A percentile compares a stretch with the other conserved stretches of the same genome.
phyloP scores from a whole-genome alignment of 35 echinoderm and acorn worm species.

The Diadema setosum region DNA sequence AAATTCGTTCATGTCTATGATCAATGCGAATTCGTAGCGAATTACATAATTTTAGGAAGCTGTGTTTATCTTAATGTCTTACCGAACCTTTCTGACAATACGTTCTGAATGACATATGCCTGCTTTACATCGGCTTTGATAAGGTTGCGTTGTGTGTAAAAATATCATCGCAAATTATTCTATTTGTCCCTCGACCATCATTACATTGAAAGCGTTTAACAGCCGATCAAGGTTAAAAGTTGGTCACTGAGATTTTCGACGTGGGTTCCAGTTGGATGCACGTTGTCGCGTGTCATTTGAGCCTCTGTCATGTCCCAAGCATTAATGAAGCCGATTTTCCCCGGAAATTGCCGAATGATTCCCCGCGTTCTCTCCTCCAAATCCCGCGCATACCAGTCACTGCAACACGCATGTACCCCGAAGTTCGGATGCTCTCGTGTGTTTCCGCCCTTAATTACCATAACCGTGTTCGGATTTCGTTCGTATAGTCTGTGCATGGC shows the following conservation, averaged over 20 bases:
- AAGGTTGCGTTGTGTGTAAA: too few relatives aligned
- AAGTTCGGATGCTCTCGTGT: not conserved
- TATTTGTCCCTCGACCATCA: too few relatives aligned
- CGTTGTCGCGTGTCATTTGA: not conserved
- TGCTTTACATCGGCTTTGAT: too few relatives aligned
- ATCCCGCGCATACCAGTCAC: not conserved
- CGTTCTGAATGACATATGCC: too few relatives aligned
- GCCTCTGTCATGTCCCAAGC: not conserved
- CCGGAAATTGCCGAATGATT: not conserved
- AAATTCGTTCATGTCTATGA: too few relatives aligned
- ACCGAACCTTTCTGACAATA: too few relatives aligned
- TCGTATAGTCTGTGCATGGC: not conserved
- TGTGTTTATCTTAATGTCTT: too few relatives aligned
- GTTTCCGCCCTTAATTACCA: conserved; percentile 6
- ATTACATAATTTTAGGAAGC: too few relatives aligned
- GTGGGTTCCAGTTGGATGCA: not conserved
- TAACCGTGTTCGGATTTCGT: not conserved
- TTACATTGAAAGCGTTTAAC: too few relatives aligned
- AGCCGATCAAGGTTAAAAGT: not conserved
- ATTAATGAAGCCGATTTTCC: not conserved
- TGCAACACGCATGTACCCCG: not conserved
- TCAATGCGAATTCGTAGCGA: too few relatives aligned
- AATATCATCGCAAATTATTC: too few relatives aligned
- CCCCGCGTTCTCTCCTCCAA: not conserved
- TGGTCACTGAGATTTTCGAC: not conserved